Conservation (phyloP, 1,140 invertebrate genomes). For the Dendrolimus punctatus region DNA sequence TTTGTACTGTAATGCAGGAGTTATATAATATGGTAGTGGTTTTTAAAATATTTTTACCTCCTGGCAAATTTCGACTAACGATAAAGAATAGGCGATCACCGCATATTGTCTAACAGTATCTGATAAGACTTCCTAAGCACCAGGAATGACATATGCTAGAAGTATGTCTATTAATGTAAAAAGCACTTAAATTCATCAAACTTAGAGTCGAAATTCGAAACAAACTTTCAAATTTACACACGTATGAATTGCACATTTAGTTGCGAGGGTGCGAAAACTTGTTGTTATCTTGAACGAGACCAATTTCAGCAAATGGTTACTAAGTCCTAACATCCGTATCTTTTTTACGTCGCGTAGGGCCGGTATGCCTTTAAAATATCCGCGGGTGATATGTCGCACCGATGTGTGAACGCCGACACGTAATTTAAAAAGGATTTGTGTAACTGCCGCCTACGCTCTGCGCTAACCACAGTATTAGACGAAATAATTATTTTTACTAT, state of each 20-base stretch:
- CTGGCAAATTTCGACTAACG: slow-evolving; percentile 15
- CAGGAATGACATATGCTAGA: slow-evolving; percentile 49
- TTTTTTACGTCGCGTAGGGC: slow-evolving; percentile 50
- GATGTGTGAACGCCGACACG: slow-evolving; percentile 36
- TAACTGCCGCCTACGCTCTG: slow-evolving; percentile 28
- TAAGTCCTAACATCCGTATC: slow-evolving; percentile 66
- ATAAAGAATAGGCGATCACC: slow-evolving; percentile 25
- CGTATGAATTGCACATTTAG: slow-evolving; percentile 66
- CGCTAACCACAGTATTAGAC: too few relatives aligned
- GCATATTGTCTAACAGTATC: slow-evolving; percentile 40
- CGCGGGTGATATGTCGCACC: slow-evolving; percentile 28
- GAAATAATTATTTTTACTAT: too few relatives aligned
- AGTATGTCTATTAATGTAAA: background rate
- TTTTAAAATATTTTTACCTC: slow-evolving; percentile 2
- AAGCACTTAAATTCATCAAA: slow-evolving; percentile 2
- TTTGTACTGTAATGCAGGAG: too few relatives aligned
- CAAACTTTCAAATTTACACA: slow-evolving; percentile 31
- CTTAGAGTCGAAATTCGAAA: slow-evolving; percentile 18
- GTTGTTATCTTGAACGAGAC: slow-evolving; percentile 66
- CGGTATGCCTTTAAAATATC: slow-evolving; percentile 64
- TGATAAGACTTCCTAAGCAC: slow-evolving; percentile 43
- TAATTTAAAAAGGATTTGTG: slow-evolving; percentile 66
- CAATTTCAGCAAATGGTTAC: slow-evolving; percentile 70
- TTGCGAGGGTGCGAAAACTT: slow-evolving; percentile 67
- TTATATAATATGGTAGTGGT: background rate